Evolutionary conservation across 2,113 vertebrate genomes (phyloP).

Genomic region (Cephalopholis sonnerati): DNA sequence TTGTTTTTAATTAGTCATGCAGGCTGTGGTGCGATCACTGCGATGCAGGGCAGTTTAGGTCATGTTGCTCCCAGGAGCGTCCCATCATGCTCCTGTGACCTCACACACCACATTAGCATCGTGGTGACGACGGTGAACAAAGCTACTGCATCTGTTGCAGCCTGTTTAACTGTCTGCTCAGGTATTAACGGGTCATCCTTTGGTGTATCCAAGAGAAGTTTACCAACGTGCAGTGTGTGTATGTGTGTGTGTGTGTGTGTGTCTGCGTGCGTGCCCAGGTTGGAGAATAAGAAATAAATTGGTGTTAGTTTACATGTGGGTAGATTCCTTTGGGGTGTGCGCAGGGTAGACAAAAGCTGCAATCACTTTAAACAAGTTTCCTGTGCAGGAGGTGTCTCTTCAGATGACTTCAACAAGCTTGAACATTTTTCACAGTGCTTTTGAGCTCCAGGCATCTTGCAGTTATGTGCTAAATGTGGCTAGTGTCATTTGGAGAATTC

Average conservation of each 20-base stretch:
- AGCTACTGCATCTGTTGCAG: constrained; percentile 15
- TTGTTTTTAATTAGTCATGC: constrained; percentile 37
- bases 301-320: neutral
- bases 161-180: neutral
- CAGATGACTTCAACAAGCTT: neutral
- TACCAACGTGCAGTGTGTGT: neutral
- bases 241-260: neutral
- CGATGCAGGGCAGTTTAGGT: constrained; percentile 18
- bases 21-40: constrained; percentile 16
- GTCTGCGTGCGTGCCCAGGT: neutral
- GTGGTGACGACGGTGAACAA: neutral
- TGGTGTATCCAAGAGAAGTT: neutral
- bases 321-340: neutral
- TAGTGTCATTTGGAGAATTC: neutral
- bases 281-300: neutral
- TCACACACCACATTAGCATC: constrained; percentile 25
- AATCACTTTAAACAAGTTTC: neutral
- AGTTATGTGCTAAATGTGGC: neutral
- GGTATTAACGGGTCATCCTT: neutral
- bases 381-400: neutral
- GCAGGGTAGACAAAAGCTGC: neutral
- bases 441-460: neutral
- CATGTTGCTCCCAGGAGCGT: constrained; percentile 35
- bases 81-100: constrained; percentile 34
- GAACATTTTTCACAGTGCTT: neutral